Evolutionary conservation across 2,113 vertebrate genomes (phyloP), one percentile per base, ranked within the genome.

Genomic region (Embiotoca jacksoni): DNA sequence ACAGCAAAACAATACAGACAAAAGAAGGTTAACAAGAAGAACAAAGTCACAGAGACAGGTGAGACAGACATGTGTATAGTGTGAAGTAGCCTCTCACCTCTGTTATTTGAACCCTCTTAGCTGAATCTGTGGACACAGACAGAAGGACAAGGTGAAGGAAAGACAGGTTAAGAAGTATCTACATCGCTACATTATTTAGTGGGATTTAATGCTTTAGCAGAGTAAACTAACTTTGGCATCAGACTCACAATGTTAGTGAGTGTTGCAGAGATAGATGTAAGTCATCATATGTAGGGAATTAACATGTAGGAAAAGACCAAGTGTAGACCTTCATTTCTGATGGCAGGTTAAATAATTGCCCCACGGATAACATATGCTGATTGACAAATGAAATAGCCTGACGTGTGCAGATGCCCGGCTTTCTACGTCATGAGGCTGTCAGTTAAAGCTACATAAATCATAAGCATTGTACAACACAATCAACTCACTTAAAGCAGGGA

Each of bases 61-160:
- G 62, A 68, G 49, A 57, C 39, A 11, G 39, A 62, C 6, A 16
- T 64, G 36, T 58, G 44, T 58, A 63, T n/a, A 76, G 8, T 53
- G 62, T 62, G 47, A 60, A 57, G 23, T 35, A 14, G 39, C 64
- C 33, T 60, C 92, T 91, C 87, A 95, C 95, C 94, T 95, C 95
- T 53, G 92, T 86, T 79, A 91, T 80, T 60, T 84, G 90, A 87
- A 62, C 56, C 87, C 87, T 94, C 83, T 66, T 93, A 60, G 81
- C 72, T 81, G 90, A 85, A 81, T 88, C 87, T 89, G 94, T 84
- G 78, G 81, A 87, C 66, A 78, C 53, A 89, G 3, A 80, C n/a
- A 74, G 7, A 75, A 16, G 82, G 50, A 89, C 37, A 83, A 67
- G n/a, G n/a, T 4, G 53, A 2, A 58, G 37, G 30, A 67, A 8